Base-by-base conservation (phyloP, 30 jellyfish, hydroid and myxozoan species). In the Catostylus mosaicus region DNA sequence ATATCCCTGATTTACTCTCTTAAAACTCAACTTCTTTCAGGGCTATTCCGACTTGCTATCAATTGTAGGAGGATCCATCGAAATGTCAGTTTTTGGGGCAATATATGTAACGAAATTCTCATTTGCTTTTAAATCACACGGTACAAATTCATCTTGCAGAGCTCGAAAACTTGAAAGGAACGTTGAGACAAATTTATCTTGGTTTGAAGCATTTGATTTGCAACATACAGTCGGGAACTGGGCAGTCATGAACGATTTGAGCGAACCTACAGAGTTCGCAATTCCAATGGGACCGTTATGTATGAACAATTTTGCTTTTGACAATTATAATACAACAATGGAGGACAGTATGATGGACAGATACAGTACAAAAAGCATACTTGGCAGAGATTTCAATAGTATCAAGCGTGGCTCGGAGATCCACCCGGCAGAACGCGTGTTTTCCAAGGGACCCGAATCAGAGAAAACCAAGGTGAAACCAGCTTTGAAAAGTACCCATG, bases 231-330 rank as follows among this genome's bases (percentile, higher is more conserved):
- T 59, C 1, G 88, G 88, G 26, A 68, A 65, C 23, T 61, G 63
- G 64, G 75, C 33, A 14, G 54, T 76, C n/a, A 50, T 82, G 82
- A 82, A 70, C 80, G 92, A 82, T 16, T 50, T 68, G 46, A 70
- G 73, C 70, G 92, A 82, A 37, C 92, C 82, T 7, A 75, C 92
- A 2, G 92, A 82, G 30, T 82, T 82, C 86, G 35, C 92, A 38
- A 82, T 82, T 34, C 92, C 92, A 3, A 82, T 82, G 92, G 92
- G 92, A 26, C 92, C 92, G 22, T 61, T 82, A 31, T 62, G 76
- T 18, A 29, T 51, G 70, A 82, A 82, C 78, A 82, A 82, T 31
- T 82, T 68, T 38, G 86, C 92, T 3, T 82, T 67, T 45, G 92
- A 82, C 33, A 82, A 37, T 52, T 82, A 67, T 47, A 74, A 82